Evolutionary conservation across 2,113 vertebrate genomes (phyloP).

Genomic region (Pterophyllum scalare): DNA sequence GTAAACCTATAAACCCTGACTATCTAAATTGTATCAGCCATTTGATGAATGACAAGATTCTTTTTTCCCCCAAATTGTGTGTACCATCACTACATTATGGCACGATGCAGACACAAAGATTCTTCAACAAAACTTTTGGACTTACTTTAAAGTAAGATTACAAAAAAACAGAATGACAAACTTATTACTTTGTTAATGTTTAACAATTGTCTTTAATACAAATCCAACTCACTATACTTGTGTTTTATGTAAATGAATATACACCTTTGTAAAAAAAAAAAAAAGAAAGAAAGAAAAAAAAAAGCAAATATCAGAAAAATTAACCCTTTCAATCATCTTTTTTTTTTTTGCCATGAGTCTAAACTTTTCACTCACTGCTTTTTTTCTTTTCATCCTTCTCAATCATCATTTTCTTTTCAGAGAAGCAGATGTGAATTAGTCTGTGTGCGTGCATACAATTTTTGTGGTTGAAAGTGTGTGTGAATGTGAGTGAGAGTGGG

Average conservation of each 20-base stretch:
- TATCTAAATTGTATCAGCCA: conserved; percentile 39
- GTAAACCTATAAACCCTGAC: conserved; percentile 25
- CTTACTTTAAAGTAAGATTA: background rate
- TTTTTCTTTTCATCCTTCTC: conserved; percentile 42
- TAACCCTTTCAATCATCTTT: conserved; percentile 21
- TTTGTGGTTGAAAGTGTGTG: conserved; percentile 45
- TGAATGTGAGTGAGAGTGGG: background rate
- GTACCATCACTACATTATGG: background rate
- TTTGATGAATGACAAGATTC: conserved; percentile 2
- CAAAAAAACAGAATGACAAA: background rate
- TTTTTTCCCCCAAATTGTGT: background rate
- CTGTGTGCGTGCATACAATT: conserved; percentile 33
- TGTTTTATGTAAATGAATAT: conserved; percentile 14
- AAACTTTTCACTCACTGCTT: conserved; percentile 51
- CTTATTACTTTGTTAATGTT: background rate
- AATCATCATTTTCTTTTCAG: conserved; percentile 58
- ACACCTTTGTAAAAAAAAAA: conserved; percentile 7
- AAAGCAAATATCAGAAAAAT: conserved; percentile 13
- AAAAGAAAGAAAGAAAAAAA: too few relatives aligned
- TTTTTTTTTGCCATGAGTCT: conserved; percentile 36
- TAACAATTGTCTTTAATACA: background rate
- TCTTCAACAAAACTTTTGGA: background rate
- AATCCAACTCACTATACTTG: background rate
- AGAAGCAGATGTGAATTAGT: conserved; percentile 63
- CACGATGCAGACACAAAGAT: background rate